Conservation (phyloP, 2,113 vertebrate genomes). For the Siniperca knerii region DNA sequence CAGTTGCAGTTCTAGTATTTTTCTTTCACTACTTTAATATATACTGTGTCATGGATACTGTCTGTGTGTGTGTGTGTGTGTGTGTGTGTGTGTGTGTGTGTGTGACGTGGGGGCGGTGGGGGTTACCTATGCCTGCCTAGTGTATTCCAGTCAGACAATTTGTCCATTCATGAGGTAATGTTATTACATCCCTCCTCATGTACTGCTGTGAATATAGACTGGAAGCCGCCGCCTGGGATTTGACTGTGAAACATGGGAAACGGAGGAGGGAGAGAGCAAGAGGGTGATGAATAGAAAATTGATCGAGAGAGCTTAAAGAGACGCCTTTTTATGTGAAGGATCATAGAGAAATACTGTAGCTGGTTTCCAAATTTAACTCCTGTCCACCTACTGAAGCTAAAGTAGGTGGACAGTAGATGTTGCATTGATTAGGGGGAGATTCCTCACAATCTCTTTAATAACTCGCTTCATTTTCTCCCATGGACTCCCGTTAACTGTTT, state of each 20-base stretch:
- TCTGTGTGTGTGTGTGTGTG: not conserved
- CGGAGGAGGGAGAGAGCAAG: slow-evolving; percentile 13
- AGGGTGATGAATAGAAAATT: slow-evolving; percentile 69
- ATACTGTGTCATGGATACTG: not conserved
- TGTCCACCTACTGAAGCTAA: slow-evolving; percentile 8
- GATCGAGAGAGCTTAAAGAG: slow-evolving; percentile 56
- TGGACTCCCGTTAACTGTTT: slow-evolving; percentile 21
- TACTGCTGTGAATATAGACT: slow-evolving; percentile 59
- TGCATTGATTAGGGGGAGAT: slow-evolving; percentile 1
- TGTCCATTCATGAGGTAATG: slow-evolving; percentile 74
- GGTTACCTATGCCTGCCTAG: slow-evolving; percentile 24
- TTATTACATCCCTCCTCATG: slow-evolving; percentile 59
- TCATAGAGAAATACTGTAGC: slow-evolving; percentile 26
- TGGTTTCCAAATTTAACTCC: slow-evolving; percentile 52
- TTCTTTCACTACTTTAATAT: not conserved
- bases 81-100: not conserved
- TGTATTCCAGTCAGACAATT: slow-evolving; percentile 63
- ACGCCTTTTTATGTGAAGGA: slow-evolving; percentile 41
- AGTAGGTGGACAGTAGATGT: slow-evolving; percentile 14
- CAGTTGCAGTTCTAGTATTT: not conserved
- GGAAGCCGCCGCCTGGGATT: slow-evolving; percentile 62
- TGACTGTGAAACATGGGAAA: slow-evolving; percentile 68
- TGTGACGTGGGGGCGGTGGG: slow-evolving; percentile 3
- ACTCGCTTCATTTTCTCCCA: slow-evolving; percentile 9
- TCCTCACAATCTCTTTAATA: slow-evolving; percentile 26